Evolutionary conservation across 2,888 invertebrate genomes (phyloP).

Genomic region (Electrophaes corylata): DNA sequence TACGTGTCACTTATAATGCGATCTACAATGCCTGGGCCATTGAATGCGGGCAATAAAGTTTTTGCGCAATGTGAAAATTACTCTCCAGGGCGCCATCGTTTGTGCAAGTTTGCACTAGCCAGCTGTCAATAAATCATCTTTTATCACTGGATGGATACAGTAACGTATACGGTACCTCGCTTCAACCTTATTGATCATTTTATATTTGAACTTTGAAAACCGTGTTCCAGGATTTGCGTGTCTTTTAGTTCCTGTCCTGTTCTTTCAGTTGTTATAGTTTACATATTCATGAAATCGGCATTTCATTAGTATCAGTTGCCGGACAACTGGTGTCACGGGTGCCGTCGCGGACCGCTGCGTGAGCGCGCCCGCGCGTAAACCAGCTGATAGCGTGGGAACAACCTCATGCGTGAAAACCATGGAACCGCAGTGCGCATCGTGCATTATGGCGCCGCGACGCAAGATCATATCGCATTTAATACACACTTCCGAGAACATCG

Average conservation of each 20-base stretch:
- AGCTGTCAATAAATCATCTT: conserved; percentile 66
- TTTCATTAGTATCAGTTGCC: conserved; percentile 47
- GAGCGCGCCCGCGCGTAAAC: conserved; percentile 69
- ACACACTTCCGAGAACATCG: conserved; percentile 19
- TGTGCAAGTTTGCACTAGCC: conserved; percentile 49
- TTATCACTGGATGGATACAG: conserved; percentile 45
- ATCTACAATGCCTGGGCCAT: conserved; percentile 35
- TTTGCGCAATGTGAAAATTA: conserved; percentile 65
- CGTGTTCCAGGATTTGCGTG: not conserved
- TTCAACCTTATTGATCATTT: not conserved
- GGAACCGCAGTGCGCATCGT: conserved; percentile 38
- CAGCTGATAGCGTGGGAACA: conserved; percentile 79
- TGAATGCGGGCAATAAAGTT: conserved; percentile 53
- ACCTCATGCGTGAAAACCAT: conserved; percentile 58
- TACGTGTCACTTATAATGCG: conserved; percentile 38
- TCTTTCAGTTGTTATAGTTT: conserved; percentile 12
- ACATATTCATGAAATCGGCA: conserved; percentile 32
- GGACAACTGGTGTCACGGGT: conserved; percentile 48
- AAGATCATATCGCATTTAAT: conserved; percentile 32
- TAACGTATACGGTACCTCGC: conserved; percentile 10
- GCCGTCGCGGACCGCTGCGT: conserved; percentile 59
- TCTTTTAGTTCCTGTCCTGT: conserved; percentile 10
- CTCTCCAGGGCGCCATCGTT: conserved; percentile 58
- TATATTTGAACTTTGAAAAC: conserved; percentile 8
- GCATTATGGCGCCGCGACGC: conserved; percentile 39